These are phyloP conservation scores for Acanthacorydalis orientalis DNA, from an alignment of 2,888 invertebrate species.

Conservation along the genomic window DNA sequence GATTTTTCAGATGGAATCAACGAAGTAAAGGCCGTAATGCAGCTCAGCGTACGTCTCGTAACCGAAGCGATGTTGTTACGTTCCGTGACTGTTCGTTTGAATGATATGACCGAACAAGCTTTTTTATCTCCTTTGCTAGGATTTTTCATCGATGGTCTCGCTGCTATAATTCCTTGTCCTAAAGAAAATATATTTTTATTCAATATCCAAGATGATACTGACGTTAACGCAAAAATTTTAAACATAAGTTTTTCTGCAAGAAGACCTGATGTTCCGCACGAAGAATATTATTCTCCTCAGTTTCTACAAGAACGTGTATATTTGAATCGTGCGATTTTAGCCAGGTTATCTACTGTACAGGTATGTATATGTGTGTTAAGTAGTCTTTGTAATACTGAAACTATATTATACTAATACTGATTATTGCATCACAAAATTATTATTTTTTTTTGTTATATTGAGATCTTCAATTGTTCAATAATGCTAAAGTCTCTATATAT, in stretches of 20 bases:
- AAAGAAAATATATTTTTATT: conserved; percentile 86
- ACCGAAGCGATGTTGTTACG: conserved; percentile 89
- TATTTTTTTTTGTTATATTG: too few relatives aligned
- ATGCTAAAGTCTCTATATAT: too few relatives aligned
- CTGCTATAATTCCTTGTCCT: conserved; percentile 82
- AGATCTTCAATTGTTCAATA: too few relatives aligned
- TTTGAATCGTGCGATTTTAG: conserved; percentile 72
- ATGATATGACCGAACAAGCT: conserved; percentile 84
- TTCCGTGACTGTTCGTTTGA: conserved; percentile 82
- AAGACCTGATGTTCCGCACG: conserved; percentile 59
- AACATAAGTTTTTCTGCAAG: conserved; percentile 89
- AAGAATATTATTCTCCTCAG: conserved; percentile 71
- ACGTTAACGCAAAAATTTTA: conserved; percentile 69
- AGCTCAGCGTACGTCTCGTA: conserved; percentile 73
- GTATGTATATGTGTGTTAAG: conserved; percentile 22
- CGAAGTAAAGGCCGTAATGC: conserved; percentile 85
- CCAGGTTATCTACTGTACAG: conserved; percentile 75
- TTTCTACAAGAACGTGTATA: conserved; percentile 89
- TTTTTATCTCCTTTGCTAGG: conserved; percentile 77
- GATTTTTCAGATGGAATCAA: conserved; percentile 66
- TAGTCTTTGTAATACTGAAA: too few relatives aligned
- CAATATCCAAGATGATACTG: conserved; percentile 80
- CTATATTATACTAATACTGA: too few relatives aligned
- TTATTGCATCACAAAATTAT: too few relatives aligned
- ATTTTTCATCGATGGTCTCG: conserved; percentile 79